Conservation (phyloP, 2,888 invertebrate genomes). For the Meta bourneti region DNA sequence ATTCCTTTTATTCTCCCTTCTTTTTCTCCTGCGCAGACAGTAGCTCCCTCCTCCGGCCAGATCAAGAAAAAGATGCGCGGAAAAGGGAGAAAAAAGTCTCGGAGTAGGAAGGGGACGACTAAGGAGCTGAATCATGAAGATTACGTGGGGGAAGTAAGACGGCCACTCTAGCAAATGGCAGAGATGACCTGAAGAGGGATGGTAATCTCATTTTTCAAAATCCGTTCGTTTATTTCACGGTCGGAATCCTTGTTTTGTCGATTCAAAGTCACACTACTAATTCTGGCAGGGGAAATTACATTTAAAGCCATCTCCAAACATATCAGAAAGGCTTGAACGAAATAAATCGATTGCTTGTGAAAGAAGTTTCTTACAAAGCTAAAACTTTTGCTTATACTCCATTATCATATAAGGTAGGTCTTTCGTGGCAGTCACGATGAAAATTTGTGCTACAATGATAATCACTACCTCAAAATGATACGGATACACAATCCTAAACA, state of each 20-base stretch:
- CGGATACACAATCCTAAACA: too few species aligned
- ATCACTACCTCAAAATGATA: too few species aligned
- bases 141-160: conserved; percentile 43
- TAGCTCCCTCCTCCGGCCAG: background rate
- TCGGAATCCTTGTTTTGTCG: background rate
- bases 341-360: background rate
- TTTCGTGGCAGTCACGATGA: too few species aligned
- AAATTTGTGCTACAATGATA: too few species aligned
- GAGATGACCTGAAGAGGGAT: conserved; percentile 40
- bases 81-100: background rate
- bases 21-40: conserved; percentile 28
- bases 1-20: background rate
- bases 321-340: background rate
- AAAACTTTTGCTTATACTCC: too few species aligned
- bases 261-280: background rate
- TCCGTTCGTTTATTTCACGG: background rate
- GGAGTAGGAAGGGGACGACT: background rate
- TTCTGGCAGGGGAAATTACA: background rate
- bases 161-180: conserved; percentile 61
- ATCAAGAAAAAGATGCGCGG: background rate
- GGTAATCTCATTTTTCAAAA: conserved; percentile 1
- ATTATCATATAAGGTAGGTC: too few species aligned
- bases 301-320: background rate
- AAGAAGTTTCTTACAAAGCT: background rate
- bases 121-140: conserved; percentile 53